Conservation (phyloP, 1,140 invertebrate species). For the Caenorhabditis brenneri region DNA sequence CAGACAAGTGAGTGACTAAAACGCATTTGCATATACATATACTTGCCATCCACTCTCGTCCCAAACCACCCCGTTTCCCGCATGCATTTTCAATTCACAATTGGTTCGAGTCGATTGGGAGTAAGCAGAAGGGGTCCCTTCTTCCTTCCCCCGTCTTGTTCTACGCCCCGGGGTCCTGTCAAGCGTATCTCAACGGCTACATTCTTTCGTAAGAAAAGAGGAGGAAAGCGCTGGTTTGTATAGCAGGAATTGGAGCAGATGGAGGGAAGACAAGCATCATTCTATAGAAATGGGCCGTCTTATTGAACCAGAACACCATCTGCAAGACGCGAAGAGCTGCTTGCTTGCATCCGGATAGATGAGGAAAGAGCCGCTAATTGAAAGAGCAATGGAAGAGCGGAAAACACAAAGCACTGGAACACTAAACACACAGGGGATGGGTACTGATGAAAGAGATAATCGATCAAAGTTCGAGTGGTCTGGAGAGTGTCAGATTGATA, state of each 20-base stretch:
- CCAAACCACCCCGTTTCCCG: neutral
- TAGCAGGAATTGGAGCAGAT: conserved; percentile 19
- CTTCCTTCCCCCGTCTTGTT: neutral
- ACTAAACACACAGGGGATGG: neutral
- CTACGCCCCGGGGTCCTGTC: no score
- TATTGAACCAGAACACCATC: neutral
- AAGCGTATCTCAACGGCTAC: no score
- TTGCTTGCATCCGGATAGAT: neutral
- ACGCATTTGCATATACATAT: conserved; percentile 40
- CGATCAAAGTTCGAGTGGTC: conserved; percentile 25
- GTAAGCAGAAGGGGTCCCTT: neutral
- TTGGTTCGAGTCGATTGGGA: conserved; percentile 21
- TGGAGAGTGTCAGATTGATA: neutral
- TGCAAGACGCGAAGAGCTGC: neutral
- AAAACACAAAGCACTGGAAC: neutral
- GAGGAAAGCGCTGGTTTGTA: neutral
- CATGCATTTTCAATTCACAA: conserved; percentile 38
- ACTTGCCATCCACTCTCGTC: conserved; percentile 9
- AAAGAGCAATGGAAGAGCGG: neutral
- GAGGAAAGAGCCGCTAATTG: neutral
- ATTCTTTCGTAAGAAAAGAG: no score
- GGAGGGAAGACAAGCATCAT: neutral
- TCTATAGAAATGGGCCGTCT: neutral
- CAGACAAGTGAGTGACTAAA: conserved; percentile 18
- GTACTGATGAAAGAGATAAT: neutral